A percentile compares a stretch with the other conserved stretches of the same genome.
Conservation (phyloP, 2,888 invertebrate species). For the Ophion ellenae region DNA sequence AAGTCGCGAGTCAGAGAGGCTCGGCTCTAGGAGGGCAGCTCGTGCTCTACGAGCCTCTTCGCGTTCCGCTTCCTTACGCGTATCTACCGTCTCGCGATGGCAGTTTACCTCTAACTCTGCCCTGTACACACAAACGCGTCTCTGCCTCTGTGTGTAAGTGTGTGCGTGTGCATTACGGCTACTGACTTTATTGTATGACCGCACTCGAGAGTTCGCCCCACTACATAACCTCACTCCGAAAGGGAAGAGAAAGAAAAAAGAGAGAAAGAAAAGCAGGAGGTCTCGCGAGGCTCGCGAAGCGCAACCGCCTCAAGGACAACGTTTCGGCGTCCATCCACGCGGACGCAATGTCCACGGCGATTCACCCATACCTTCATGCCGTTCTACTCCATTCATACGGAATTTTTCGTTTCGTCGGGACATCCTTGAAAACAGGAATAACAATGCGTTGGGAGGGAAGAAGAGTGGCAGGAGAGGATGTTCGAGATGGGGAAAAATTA, state of each 20-base stretch:
- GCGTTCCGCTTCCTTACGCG: constrained; percentile 82
- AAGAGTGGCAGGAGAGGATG: background rate
- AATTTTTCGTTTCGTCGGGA: background rate
- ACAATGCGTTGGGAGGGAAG: background rate
- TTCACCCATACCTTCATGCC: constrained; percentile 3
- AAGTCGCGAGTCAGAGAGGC: constrained; percentile 83
- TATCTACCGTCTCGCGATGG: constrained; percentile 72
- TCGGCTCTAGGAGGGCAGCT: constrained; percentile 77
- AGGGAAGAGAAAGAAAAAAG: too few relatives aligned
- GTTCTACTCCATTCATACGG: constrained; percentile 34
- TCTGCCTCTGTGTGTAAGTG: background rate
- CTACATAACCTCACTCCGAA: constrained; percentile 49
- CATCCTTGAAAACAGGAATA: too few relatives aligned
- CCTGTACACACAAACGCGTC: background rate
- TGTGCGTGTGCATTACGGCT: constrained; percentile 29
- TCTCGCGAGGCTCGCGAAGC: constrained; percentile 63
- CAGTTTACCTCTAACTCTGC: constrained; percentile 73
- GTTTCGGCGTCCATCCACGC: constrained; percentile 52
- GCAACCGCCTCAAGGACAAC: constrained; percentile 70
- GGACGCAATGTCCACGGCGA: background rate
- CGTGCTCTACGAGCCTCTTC: constrained; percentile 64
- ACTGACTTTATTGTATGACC: constrained; percentile 47
- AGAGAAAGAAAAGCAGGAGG: constrained; percentile 15
- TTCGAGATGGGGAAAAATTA: too few relatives aligned
- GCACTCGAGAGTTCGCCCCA: constrained; percentile 50